These are phyloP conservation scores for Drosophila rubida DNA, from an alignment of 2,888 invertebrate genomes.

Conservation along the genomic window DNA sequence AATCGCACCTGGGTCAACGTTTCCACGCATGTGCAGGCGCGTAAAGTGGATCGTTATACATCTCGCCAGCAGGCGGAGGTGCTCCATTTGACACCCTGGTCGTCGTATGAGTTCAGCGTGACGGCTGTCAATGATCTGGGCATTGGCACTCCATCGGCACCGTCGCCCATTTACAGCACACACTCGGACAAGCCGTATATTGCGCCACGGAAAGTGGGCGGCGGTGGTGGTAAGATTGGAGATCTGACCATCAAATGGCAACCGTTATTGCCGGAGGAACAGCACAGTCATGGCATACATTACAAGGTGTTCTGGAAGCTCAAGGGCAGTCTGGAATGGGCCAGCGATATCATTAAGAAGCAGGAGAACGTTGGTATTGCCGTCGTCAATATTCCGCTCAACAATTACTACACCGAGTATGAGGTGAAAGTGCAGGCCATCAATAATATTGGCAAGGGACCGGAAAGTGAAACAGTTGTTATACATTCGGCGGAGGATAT, in stretches of 20 bases:
- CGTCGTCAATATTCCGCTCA: slow-evolving; percentile 90
- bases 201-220: slow-evolving; percentile 92
- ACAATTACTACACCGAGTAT: slow-evolving; percentile 93
- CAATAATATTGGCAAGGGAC: slow-evolving; percentile 93
- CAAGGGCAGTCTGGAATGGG: slow-evolving; percentile 91
- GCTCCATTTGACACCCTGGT: slow-evolving; percentile 93
- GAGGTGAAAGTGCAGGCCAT: slow-evolving; percentile 94
- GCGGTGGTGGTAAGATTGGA: slow-evolving; percentile 98
- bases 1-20: slow-evolving; percentile 91
- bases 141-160: slow-evolving; percentile 91
- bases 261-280: slow-evolving; percentile 90
- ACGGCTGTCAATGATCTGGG: slow-evolving; percentile 95
- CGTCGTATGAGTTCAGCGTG: slow-evolving; percentile 95
- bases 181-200: slow-evolving; percentile 91
- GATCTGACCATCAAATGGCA: slow-evolving; percentile 96
- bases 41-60: slow-evolving; percentile 91
- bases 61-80: slow-evolving; percentile 91
- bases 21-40: slow-evolving; percentile 87
- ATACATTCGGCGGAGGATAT: slow-evolving; percentile 96
- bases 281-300: slow-evolving; percentile 95
- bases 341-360: slow-evolving; percentile 87
- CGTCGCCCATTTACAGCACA: slow-evolving; percentile 94
- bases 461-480: slow-evolving; percentile 90
- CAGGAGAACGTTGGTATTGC: slow-evolving; percentile 92
- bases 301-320: slow-evolving; percentile 96